Percentiles rank a stretch among this genome's conserved stretches.
These are phyloP conservation scores for Meteorus sp. DNA, from an alignment of 1,140 invertebrate genomes.

Conservation along the genomic window DNA sequence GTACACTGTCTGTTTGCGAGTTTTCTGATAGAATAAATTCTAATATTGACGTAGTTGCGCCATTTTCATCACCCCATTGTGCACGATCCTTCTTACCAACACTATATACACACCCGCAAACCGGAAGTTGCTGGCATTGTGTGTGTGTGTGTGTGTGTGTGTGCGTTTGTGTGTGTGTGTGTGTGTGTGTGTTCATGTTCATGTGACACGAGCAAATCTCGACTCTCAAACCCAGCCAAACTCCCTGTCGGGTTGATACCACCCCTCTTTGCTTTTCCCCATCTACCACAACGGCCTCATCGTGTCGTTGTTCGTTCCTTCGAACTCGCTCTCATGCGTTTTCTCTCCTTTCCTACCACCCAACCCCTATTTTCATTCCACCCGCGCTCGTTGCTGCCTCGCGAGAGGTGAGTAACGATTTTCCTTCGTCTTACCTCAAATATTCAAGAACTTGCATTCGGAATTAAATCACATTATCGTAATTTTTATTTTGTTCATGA, in stretches of 20 bases:
- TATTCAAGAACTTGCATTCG: conserved; percentile 13
- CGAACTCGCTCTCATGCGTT: no score
- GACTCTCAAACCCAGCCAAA: conserved; percentile 11
- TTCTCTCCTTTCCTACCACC: conserved; percentile 14
- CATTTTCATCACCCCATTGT: no score
- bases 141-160: no score
- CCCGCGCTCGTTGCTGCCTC: conserved; percentile 9
- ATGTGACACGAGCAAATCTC: conserved; percentile 12
- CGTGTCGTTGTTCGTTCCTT: conserved; percentile 18
- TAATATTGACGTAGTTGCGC: no score
- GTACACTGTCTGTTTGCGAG: no score
- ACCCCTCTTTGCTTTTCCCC: conserved; percentile 1
- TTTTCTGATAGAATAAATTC: no score
- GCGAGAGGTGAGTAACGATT: conserved; percentile 32
- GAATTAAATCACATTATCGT: background rate
- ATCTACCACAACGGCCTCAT: conserved; percentile 9
- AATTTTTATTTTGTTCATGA: no score
- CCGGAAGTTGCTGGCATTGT: no score
- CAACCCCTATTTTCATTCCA: conserved; percentile 12
- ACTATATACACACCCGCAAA: no score
- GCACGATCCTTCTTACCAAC: no score
- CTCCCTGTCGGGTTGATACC: conserved; percentile 1
- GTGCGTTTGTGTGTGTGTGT: no score
- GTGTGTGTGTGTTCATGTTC: background rate
- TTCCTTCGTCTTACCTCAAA: conserved; percentile 30